phyloP scores from a whole-genome alignment of 2,113 vertebrate species.

The Tychaedon coryphoeus region DNA sequence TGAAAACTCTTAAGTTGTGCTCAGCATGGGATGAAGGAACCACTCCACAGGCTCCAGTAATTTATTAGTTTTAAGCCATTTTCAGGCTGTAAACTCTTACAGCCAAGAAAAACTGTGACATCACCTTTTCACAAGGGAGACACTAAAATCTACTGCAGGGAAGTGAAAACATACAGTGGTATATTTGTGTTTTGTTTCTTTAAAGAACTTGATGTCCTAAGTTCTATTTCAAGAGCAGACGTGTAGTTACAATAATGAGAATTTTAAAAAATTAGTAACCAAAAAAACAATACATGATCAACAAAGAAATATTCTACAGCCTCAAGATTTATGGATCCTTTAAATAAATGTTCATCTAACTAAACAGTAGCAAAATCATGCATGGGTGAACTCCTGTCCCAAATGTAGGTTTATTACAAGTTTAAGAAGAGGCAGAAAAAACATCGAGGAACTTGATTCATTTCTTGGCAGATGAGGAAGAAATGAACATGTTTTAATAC shows the following conservation, averaged over 20 bases:
- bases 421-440: not conserved
- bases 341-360: not conserved
- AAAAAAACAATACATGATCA: not conserved
- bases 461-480: not conserved
- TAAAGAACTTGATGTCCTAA: not conserved
- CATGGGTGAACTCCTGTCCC: not conserved
- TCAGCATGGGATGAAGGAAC: not conserved
- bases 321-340: not conserved
- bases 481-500: not conserved
- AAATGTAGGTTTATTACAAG: not conserved
- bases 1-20: not conserved
- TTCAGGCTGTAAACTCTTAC: not conserved
- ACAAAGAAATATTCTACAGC: not conserved
- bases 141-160: not conserved
- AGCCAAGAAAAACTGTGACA: not conserved
- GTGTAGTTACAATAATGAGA: not conserved
- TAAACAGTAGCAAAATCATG: not conserved
- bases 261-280: not conserved
- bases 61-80: not conserved
- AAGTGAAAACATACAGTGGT: not conserved
- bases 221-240: not conserved
- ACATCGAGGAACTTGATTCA: accelerated
- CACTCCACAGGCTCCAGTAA: not conserved
- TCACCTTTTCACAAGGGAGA: not conserved
- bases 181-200: not conserved